Conservation (phyloP, 2,113 vertebrate genomes). For the Odocoileus hemionus region DNA sequence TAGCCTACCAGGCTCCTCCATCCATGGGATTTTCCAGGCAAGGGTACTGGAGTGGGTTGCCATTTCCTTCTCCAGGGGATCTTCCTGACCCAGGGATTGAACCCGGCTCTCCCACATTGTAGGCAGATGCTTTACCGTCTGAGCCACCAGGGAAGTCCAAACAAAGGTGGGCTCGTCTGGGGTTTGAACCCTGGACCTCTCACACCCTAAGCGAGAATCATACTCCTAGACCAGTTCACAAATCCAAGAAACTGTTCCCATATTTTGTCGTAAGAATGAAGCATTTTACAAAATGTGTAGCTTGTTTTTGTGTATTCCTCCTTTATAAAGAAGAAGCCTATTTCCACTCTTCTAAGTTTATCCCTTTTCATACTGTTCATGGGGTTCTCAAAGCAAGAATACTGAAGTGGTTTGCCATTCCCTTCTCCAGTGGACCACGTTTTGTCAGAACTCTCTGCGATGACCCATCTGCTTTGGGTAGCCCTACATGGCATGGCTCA, state of each 20-base stretch:
- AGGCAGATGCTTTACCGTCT: too few species aligned
- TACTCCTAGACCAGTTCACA: slow-evolving; percentile 78
- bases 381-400: not conserved
- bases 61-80: too few species aligned
- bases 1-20: not conserved
- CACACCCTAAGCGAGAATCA: slow-evolving; percentile 85
- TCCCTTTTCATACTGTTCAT: not conserved
- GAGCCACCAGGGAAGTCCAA: not conserved
- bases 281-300: slow-evolving; percentile 28
- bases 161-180: slow-evolving; percentile 74
- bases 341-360: slow-evolving; percentile 46
- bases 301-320: slow-evolving; percentile 43
- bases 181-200: slow-evolving; percentile 87
- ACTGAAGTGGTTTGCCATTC: not conserved
- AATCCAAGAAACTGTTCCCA: slow-evolving; percentile 2
- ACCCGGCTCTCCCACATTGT: too few species aligned
- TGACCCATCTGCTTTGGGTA: not conserved
- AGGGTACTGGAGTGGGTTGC: too few species aligned
- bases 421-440: not conserved
- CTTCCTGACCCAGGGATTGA: too few species aligned
- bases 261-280: not conserved
- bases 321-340: slow-evolving; percentile 50
- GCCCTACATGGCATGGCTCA: not conserved
- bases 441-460: not conserved
- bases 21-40: too few species aligned